Evolutionary conservation across 2,888 invertebrate genomes (phyloP).

Genomic region (Caenorhabditis imperialis): DNA sequence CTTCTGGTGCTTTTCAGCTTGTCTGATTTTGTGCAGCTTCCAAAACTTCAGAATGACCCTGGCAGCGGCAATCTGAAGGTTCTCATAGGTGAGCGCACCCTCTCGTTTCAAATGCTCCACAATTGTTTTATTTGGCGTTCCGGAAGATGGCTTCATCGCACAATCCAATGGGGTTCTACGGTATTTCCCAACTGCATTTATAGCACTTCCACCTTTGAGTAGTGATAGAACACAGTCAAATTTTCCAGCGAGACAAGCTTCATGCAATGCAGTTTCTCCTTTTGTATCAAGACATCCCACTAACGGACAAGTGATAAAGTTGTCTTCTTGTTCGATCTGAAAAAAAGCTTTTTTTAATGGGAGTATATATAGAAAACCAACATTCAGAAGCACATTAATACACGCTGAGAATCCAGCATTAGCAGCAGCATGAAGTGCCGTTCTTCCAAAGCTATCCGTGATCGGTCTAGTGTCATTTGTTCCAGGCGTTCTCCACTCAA

Average conservation of each 20-base stretch:
- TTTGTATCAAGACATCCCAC: constrained; percentile 61
- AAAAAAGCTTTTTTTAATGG: no score
- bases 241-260: constrained; percentile 49
- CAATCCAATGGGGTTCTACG: constrained; percentile 65
- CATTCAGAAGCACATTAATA: constrained; percentile 65
- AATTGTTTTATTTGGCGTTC: constrained; percentile 15
- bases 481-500: constrained; percentile 63
- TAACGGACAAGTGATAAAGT: constrained; percentile 49
- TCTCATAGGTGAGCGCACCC: constrained; percentile 39
- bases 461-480: constrained; percentile 45
- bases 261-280: constrained; percentile 68
- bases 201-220: constrained; percentile 58
- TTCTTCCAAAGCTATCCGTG: constrained; percentile 64
- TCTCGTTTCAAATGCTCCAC: constrained; percentile 43
- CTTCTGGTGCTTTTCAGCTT: no score
- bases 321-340: constrained; percentile 66
- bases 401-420: constrained; percentile 72
- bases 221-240: constrained; percentile 60
- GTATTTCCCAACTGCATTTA: constrained; percentile 60
- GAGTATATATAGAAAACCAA: constrained; percentile 50
- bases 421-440: constrained; percentile 75
- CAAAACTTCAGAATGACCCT: constrained; percentile 32
- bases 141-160: constrained; percentile 28
- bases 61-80: constrained; percentile 32
- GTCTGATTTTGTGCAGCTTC: no score